These are phyloP conservation scores for Tortrix viridana DNA, from an alignment of 2,888 invertebrate genomes.

Conservation along the genomic window DNA sequence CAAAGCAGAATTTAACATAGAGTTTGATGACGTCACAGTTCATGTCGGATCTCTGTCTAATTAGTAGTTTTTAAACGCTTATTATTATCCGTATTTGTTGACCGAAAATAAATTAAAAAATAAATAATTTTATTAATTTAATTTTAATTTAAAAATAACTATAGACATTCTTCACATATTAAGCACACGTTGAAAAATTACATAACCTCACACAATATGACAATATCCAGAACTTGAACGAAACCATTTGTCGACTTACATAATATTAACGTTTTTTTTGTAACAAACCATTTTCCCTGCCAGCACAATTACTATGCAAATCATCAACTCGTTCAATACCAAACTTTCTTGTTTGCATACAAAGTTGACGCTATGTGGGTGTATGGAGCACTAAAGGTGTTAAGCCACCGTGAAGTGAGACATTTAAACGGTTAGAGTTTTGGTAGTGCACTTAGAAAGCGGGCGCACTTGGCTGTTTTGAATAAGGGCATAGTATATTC, in stretches of 20 bases:
- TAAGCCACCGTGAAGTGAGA: slow-evolving; percentile 43
- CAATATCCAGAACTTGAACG: slow-evolving; percentile 7
- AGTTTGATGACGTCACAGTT: no score
- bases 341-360: no score
- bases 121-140: no score
- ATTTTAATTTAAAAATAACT: neutral
- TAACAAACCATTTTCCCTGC: slow-evolving; percentile 46
- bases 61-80: no score
- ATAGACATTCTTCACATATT: no score
- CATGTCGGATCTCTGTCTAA: no score
- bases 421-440: slow-evolving; percentile 42
- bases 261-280: slow-evolving; percentile 23
- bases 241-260: slow-evolving; percentile 27
- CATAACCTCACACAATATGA: slow-evolving; percentile 4
- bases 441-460: slow-evolving; percentile 43
- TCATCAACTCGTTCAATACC: slow-evolving; percentile 32
- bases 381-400: no score
- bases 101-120: no score
- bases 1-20: no score
- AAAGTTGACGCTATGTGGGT: no score
- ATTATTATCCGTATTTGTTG: no score
- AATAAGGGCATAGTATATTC: neutral
- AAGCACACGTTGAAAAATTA: neutral
- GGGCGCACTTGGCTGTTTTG: neutral
- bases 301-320: slow-evolving; percentile 52